phyloP scores from a whole-genome alignment of 2,888 invertebrate genomes.

The Mesorhabditis belari region DNA sequence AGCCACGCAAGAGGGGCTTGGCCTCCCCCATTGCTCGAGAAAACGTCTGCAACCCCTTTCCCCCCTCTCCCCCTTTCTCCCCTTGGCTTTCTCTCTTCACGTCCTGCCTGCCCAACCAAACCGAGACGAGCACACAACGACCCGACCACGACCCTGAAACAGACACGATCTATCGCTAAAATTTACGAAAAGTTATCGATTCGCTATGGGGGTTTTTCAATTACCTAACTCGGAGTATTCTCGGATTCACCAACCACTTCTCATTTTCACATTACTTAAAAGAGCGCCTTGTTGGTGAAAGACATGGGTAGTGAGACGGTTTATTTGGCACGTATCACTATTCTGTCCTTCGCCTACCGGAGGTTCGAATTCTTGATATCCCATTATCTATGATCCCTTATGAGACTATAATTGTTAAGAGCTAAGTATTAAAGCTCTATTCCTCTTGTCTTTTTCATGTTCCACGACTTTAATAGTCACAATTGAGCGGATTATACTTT shows the following conservation, averaged over 20 bases:
- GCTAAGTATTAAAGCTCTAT: neutral
- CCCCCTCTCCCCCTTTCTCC: neutral
- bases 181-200: neutral
- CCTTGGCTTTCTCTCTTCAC: neutral
- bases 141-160: neutral
- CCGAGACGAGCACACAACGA: neutral
- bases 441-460: conserved; percentile 2
- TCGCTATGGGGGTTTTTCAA: too few species aligned
- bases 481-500: too few species aligned
- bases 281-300: conserved; percentile 66
- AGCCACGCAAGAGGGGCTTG: neutral
- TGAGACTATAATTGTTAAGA: neutral
- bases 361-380: conserved; percentile 4
- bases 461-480: too few species aligned
- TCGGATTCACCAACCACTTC: neutral
- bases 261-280: neutral
- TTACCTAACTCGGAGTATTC: neutral
- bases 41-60: conserved; percentile 1
- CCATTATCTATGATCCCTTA: conserved; percentile 44
- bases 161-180: neutral
- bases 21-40: neutral
- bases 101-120: neutral
- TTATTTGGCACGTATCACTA: conserved; percentile 70
- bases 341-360: conserved; percentile 86
- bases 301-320: conserved; percentile 97